Evolutionary conservation across 2,113 vertebrate species (phyloP), one percentile per base, ranked within the genome.

Genomic region (Notarius lentiginosus): DNA sequence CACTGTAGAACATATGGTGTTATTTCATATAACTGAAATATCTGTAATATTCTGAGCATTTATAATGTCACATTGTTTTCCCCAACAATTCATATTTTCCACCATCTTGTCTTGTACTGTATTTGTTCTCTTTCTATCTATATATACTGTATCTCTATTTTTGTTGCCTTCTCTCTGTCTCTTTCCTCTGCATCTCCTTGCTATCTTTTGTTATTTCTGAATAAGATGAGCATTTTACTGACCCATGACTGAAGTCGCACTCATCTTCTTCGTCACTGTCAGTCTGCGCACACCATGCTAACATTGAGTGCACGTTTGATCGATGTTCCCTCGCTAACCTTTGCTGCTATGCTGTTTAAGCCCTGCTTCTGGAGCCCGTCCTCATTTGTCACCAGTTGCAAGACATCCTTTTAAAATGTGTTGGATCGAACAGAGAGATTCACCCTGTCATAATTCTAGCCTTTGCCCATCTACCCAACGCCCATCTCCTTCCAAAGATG

Each of bases 121-220:
- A 18, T 34, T 15, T 68, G 15, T 51, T 72, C 14, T 66, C 53
- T 27, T 7, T 84, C 34, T 53, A 1, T 27, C 41, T 65, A 12
- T 47, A n/a, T 65, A 34, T 41, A 41, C 41, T 41, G 41, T 41
- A 41, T 72, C 68, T 72, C 15, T 17, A 5, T 47, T 17, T 30
- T 55, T 63, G 27, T 70, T 30, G 58, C 20, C 7, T 7, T 27
- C 53, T 34, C 70, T 51, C 30, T 51, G 49, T 79, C 47, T 66
- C 63, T 72, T 81, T 60, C 49, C 79, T 49, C 30, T 18, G 88
- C 83, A 82, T 92, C 90, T 91, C 86, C 89, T 86, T 84, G 60
- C 90, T 91, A 89, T 93, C 92, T 93, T 87, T 92, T 83, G 24
- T 88, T 87, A 83, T 89, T 87, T 86, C 83, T 79, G 72, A 87